phyloP scores from a whole-genome alignment of 2,888 invertebrate genomes.

The Mallateleia sp. region DNA sequence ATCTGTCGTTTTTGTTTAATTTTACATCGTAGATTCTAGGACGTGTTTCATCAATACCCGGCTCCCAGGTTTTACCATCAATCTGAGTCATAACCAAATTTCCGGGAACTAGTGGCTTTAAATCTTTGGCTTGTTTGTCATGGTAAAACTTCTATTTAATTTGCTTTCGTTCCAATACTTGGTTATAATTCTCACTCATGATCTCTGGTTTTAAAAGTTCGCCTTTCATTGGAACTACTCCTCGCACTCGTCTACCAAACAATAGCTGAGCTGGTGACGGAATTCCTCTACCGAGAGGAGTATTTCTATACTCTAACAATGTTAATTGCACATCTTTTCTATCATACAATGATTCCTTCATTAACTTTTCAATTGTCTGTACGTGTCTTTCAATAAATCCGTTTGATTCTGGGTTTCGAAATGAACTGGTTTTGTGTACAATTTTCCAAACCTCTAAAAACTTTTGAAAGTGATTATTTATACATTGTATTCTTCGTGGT shows the following conservation, averaged over 20 bases:
- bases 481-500: too few species aligned
- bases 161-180: slow-evolving; percentile 6
- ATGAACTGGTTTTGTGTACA: too few species aligned
- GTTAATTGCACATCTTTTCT: slow-evolving; percentile 65
- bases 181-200: background rate
- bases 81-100: background rate
- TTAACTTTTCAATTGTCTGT: slow-evolving; percentile 56
- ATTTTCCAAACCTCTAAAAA: too few species aligned
- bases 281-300: slow-evolving; percentile 63
- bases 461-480: too few species aligned
- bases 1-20: slow-evolving; percentile 2
- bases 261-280: slow-evolving; percentile 52
- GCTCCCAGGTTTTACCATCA: slow-evolving; percentile 21
- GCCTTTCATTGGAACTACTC: slow-evolving; percentile 37
- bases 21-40: slow-evolving; percentile 11
- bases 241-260: slow-evolving; percentile 53
- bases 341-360: slow-evolving; percentile 49
- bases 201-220: background rate
- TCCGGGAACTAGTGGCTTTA: background rate
- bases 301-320: slow-evolving; percentile 78
- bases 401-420: too few species aligned
- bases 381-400: too few species aligned
- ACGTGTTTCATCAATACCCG: slow-evolving; percentile 1
- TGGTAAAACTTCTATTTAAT: slow-evolving; percentile 14
- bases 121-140: slow-evolving; percentile 25